Conservation (phyloP, 2,888 invertebrate genomes). For the Junonia oenone region DNA sequence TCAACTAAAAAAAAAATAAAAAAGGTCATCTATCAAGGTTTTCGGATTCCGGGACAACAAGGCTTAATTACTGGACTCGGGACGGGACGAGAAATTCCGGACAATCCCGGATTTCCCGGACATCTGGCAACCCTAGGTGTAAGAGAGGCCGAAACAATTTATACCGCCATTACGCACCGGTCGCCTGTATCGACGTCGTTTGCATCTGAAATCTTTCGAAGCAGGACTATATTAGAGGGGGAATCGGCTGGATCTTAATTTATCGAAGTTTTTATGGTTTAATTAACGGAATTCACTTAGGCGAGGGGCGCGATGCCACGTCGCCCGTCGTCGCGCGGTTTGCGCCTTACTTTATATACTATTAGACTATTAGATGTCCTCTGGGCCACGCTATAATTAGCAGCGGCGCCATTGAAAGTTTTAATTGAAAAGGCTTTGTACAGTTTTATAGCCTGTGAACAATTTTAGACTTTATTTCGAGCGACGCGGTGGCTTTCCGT, state of each 20-base stretch:
- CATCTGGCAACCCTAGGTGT: too few relatives aligned
- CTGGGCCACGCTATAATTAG: conserved; percentile 63
- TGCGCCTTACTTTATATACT: conserved; percentile 31
- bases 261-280: conserved; percentile 81
- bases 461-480: conserved; percentile 60
- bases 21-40: too few relatives aligned
- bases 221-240: conserved; percentile 66
- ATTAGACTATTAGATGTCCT: conserved; percentile 61
- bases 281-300: conserved; percentile 81
- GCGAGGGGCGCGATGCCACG: conserved; percentile 41
- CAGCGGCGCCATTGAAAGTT: conserved; percentile 70
- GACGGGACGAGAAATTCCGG: too few relatives aligned
- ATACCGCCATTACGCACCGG: conserved; percentile 50
- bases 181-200: conserved; percentile 69
- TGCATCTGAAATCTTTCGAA: conserved; percentile 75
- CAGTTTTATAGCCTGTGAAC: conserved; percentile 70
- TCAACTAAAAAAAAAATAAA: too few relatives aligned
- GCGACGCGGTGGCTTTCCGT: conserved; percentile 38
- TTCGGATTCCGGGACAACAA: too few relatives aligned
- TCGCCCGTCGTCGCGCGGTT: conserved; percentile 45
- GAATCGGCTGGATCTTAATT: conserved; percentile 80
- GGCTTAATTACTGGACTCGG: too few relatives aligned
- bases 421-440: conserved; percentile 77
- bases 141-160: conserved; percentile 54
- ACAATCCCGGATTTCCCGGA: too few relatives aligned